phyloP scores from a whole-genome alignment of 2,888 invertebrate species.

The Metacarcinus magister region DNA sequence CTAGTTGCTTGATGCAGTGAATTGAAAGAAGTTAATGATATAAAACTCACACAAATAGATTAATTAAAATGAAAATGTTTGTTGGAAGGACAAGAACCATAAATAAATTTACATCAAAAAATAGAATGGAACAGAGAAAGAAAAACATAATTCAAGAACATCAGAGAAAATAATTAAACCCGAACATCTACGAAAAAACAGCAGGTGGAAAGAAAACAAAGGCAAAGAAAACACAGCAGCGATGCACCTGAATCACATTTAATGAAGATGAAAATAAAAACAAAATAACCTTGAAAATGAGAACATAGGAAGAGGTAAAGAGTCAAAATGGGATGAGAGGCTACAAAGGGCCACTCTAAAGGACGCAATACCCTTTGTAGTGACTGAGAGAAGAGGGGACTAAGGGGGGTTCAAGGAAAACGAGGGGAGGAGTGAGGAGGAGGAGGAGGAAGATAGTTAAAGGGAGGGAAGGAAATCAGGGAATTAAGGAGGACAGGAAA shows the following conservation, averaged over 20 bases:
- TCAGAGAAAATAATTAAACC: not conserved
- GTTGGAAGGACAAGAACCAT: not conserved
- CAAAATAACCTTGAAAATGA: not conserved
- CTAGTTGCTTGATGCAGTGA: not conserved
- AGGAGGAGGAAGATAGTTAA: constrained; percentile 1
- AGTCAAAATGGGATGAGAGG: not conserved
- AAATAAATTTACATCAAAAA: not conserved
- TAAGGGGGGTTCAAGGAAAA: not conserved
- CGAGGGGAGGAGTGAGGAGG: not conserved
- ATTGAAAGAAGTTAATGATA: not conserved
- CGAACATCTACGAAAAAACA: not conserved
- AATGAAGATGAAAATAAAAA: not conserved
- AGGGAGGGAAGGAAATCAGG: constrained; percentile 42
- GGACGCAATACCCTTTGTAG: not conserved
- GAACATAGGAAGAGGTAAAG: not conserved
- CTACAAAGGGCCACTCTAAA: not conserved
- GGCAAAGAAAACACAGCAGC: not conserved
- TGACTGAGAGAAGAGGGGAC: not conserved
- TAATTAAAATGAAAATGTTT: not conserved
- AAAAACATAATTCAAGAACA: not conserved
- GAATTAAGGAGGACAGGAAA: constrained; percentile 44
- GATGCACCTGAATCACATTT: not conserved
- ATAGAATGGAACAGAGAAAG: not conserved
- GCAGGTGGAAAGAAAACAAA: not conserved
- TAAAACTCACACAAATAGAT: not conserved